Conservation (phyloP, 2,797 vertebrate species). For the Rhynchotus rufescens region DNA sequence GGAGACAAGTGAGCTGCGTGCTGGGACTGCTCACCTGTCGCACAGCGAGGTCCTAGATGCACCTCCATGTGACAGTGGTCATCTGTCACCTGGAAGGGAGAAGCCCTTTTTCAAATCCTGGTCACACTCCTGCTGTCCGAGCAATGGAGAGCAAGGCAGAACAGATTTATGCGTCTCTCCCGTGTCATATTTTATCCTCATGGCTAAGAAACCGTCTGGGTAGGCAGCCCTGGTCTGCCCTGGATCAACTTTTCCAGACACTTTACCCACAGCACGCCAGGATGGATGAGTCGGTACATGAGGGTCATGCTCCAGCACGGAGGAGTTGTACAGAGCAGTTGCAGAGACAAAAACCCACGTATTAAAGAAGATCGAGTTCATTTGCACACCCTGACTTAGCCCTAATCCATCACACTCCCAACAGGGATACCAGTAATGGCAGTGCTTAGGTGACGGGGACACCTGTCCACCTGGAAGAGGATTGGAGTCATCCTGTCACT, state of each 20-base stretch:
- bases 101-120: background rate
- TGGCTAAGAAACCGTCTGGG: background rate
- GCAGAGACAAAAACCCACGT: background rate
- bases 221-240: background rate
- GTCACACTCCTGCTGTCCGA: background rate
- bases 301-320: background rate
- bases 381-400: background rate
- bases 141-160: background rate
- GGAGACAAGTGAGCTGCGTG: background rate
- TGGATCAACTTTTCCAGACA: background rate
- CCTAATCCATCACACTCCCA: background rate
- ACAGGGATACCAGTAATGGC: background rate
- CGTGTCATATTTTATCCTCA: background rate
- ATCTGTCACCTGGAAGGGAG: background rate
- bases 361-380: background rate
- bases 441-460: background rate
- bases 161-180: background rate
- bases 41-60: accelerated
- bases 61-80: background rate
- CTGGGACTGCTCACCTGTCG: background rate
- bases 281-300: background rate
- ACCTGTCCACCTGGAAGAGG: background rate
- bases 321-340: background rate
- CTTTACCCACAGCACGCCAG: background rate
- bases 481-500: background rate